Base-by-base conservation (phyloP, 2,888 invertebrate species). In the Sphaerophoria rueppellii region DNA sequence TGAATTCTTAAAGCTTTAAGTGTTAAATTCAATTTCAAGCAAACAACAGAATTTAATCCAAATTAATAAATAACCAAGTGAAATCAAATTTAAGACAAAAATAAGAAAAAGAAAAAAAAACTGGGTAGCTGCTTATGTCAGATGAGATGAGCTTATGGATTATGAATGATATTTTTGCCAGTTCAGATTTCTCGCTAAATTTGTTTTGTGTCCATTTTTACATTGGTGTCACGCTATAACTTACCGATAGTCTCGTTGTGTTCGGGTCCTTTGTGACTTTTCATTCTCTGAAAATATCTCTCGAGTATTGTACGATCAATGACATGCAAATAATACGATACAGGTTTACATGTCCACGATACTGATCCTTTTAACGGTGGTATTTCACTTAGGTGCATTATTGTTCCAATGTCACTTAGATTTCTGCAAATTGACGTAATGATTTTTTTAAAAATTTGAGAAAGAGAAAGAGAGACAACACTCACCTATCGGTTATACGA, bases 341-440 rank as follows among this genome's bases (percentile, higher is more conserved):
- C 99, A 69, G 99, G 98, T 92, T 98, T 99, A 87, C 98, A 98
- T 82, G 99, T 99, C 99, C 99, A 99, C 16, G 99, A 99, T 82
- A 99, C 99, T 11, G 98, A 98, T 87, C 98, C 98, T 90, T 96
- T 95, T 87, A 98, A 93, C 16, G 99, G 98, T 86, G 98, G 96
- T 95, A 99, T 96, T 93, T 99, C 98, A 87, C 96, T 96, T 54
- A 99, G 98, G 92, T 98, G 98, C 97, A 99, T 98, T 90, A 99
- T 99, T 86, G 99, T 98, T 87, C 99, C 99, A 91, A 99, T 98
- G 93, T 99, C 99, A 92, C 97, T 98, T 85, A 99, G 94, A 93
- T 99, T 99, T 91, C 99, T 24, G 24, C 24, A 24, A 24, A 24
- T 24, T 24, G 24, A 24, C 24, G 24, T 11, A 43, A 7, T 40